Evolutionary conservation across 2,113 vertebrate species (phyloP).

Genomic region (Silurus meridionalis): DNA sequence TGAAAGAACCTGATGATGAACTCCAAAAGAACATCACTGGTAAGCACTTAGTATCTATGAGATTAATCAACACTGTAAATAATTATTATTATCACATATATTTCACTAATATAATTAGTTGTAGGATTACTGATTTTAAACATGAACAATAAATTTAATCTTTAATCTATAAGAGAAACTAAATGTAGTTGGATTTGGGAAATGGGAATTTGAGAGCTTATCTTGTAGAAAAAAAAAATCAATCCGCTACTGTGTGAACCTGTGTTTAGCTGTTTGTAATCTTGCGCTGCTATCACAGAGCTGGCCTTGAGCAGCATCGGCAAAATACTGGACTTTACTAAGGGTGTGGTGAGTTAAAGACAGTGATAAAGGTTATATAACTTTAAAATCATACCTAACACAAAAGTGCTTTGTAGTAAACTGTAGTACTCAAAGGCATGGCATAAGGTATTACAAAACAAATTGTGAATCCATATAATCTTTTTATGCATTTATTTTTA

Average conservation of each 20-base stretch:
- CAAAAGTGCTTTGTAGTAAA: not conserved
- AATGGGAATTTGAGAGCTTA: slow-evolving; percentile 4
- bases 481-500: not conserved
- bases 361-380: slow-evolving; percentile 11
- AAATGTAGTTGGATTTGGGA: not conserved
- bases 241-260: not conserved
- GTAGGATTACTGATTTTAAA: not conserved
- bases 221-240: not conserved
- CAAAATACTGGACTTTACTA: not conserved
- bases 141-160: not conserved
- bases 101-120: not conserved
- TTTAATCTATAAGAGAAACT: not conserved
- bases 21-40: slow-evolving; percentile 86
- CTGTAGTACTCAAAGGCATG: not conserved
- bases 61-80: not conserved
- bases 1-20: slow-evolving; percentile 82
- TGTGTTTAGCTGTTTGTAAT: not conserved
- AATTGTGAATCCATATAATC: not conserved
- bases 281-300: slow-evolving; percentile 3
- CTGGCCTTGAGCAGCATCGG: not conserved
- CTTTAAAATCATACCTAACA: slow-evolving; percentile 11
- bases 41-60: not conserved
- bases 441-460: not conserved
- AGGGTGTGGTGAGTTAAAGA: slow-evolving; percentile 32
- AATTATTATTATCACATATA: not conserved